A percentile compares a stretch with the other conserved stretches of the same genome.
These are phyloP conservation scores for Campopleginae sp. DNA, from an alignment of 2,888 invertebrate genomes.

Conservation along the genomic window DNA sequence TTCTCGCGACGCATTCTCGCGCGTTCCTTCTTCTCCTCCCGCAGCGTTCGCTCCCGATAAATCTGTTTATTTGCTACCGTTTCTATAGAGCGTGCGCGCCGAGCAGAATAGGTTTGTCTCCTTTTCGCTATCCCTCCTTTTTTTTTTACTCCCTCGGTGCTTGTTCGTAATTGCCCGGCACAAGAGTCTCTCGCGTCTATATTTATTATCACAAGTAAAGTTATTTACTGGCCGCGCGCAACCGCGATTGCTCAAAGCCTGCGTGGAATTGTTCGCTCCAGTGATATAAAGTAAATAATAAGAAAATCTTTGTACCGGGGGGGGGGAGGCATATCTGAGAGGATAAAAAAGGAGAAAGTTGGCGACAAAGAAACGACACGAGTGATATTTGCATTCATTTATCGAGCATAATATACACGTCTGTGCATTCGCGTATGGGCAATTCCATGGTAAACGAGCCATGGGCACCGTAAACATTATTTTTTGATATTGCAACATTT, in stretches of 20 bases:
- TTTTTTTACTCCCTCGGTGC: conserved; percentile 3
- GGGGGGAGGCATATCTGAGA: no score
- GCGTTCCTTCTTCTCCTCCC: conserved; percentile 41
- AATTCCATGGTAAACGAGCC: not conserved
- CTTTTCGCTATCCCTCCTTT: not conserved
- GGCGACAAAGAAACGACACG: conserved; percentile 19
- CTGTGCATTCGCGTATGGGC: not conserved
- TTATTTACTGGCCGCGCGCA: conserved; percentile 60
- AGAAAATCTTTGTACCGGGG: conserved; percentile 37
- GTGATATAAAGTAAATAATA: conserved; percentile 47
- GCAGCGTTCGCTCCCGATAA: conserved; percentile 72
- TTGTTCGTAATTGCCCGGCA: conserved; percentile 72
- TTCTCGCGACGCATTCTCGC: conserved; percentile 67
- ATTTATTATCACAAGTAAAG: conserved; percentile 67
- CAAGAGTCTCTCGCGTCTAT: conserved; percentile 55
- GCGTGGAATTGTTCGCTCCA: conserved; percentile 57
- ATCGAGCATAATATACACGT: conserved; percentile 3
- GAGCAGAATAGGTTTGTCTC: conserved; percentile 56
- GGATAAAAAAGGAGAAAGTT: not conserved
- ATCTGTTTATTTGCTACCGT: conserved; percentile 74
- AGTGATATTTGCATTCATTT: conserved; percentile 25
- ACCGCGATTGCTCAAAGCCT: conserved; percentile 27
- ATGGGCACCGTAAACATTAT: not conserved
- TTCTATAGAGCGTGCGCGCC: conserved; percentile 56
- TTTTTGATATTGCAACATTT: not conserved